phyloP scores from a whole-genome alignment of 2,888 invertebrate genomes.

The Pammene fasciana region DNA sequence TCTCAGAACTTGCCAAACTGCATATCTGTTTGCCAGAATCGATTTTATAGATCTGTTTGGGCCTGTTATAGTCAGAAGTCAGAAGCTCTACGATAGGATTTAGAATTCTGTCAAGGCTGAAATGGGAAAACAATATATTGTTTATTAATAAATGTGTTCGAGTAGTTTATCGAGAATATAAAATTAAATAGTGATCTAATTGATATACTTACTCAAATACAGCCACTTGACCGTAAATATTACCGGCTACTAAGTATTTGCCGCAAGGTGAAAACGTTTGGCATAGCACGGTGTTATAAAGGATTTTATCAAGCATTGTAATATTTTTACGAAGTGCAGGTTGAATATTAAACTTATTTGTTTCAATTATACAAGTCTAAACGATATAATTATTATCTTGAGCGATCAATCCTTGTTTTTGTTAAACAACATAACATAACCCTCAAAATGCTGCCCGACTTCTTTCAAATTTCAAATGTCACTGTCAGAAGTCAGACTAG shows the following conservation, averaged over 20 bases:
- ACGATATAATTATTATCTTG: not conserved
- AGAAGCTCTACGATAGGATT: conserved; percentile 83
- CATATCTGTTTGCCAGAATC: conserved; percentile 86
- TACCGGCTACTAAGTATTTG: conserved; percentile 91
- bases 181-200: not conserved
- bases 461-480: not conserved
- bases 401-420: not conserved
- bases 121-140: conserved; percentile 50
- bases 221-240: conserved; percentile 92
- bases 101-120: conserved; percentile 84
- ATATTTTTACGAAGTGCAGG: not conserved
- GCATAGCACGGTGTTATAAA: conserved; percentile 91
- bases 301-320: conserved; percentile 81
- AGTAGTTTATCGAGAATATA: conserved; percentile 16
- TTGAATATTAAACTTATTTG: no score
- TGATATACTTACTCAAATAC: conserved; percentile 88
- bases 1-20: conserved; percentile 86
- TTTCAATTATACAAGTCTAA: no score
- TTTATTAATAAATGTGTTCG: conserved; percentile 8
- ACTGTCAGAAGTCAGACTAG: not conserved
- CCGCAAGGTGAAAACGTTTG: conserved; percentile 94
- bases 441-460: not conserved
- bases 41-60: conserved; percentile 83
- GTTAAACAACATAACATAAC: conserved; percentile 13
- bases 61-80: conserved; percentile 82